Evolutionary conservation across 2,888 invertebrate species (phyloP).

Genomic region (Onthophagus sagittarius): DNA sequence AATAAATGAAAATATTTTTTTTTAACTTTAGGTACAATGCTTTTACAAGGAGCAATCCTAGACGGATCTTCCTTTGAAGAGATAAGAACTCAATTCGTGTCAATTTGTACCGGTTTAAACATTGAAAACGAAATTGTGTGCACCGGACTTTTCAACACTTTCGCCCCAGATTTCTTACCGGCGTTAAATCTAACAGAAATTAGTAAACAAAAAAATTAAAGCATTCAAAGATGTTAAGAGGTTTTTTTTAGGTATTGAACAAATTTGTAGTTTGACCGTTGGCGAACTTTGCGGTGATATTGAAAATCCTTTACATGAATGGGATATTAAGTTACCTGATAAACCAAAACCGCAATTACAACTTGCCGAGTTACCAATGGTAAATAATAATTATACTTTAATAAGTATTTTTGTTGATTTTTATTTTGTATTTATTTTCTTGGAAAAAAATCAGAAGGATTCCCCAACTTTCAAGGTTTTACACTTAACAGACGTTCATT

Average conservation of each 20-base stretch:
- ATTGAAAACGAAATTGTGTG: conserved; percentile 84
- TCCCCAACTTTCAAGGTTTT: conserved; percentile 76
- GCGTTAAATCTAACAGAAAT: conserved; percentile 37
- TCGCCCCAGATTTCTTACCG: conserved; percentile 61
- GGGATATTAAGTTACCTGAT: conserved; percentile 81
- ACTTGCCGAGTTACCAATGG: conserved; percentile 42
- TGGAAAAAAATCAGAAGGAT: conserved; percentile 18
- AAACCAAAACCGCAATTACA: conserved; percentile 69
- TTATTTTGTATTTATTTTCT: not conserved
- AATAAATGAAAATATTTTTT: too few relatives aligned
- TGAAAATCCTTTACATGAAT: conserved; percentile 81
- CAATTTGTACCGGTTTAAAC: conserved; percentile 78
- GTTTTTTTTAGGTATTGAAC: conserved; percentile 65
- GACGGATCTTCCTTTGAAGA: not conserved
- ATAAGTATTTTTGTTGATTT: not conserved
- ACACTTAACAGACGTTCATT: conserved; percentile 94
- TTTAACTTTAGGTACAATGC: not conserved
- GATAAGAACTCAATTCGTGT: conserved; percentile 74
- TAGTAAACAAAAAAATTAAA: conserved; percentile 28
- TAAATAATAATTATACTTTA: too few relatives aligned
- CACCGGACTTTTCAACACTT: conserved; percentile 76
- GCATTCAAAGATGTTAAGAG: not conserved
- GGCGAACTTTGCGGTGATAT: conserved; percentile 86
- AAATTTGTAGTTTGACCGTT: conserved; percentile 86
- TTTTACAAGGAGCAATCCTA: not conserved